phyloP scores from a whole-genome alignment of 2,888 invertebrate species.

The Agrotis clavis region DNA sequence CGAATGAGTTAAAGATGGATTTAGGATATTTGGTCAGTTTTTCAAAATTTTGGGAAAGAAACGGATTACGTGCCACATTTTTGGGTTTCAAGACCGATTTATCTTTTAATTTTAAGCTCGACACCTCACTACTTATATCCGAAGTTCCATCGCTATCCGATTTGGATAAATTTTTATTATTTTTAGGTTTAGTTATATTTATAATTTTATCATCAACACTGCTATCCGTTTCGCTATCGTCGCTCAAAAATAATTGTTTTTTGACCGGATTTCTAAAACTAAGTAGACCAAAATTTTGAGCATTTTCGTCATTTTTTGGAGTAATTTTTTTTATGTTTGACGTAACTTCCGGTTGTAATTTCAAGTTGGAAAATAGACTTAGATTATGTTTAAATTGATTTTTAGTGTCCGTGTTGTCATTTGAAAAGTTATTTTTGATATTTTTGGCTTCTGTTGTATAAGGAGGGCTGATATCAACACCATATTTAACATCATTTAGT shows the following conservation, averaged over 20 bases:
- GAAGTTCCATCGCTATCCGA: neutral
- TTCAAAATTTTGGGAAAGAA: neutral
- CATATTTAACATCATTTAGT: conserved; percentile 68
- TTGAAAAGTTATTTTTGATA: conserved; percentile 9
- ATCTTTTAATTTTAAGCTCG: conserved; percentile 12
- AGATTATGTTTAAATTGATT: conserved; percentile 2
- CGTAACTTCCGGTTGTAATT: conserved; percentile 33
- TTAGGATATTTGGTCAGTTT: conserved; percentile 9
- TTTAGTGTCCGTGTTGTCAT: neutral
- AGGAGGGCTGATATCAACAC: conserved; percentile 39
- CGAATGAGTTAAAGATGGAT: neutral
- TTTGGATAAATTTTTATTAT: neutral
- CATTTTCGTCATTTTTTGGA: neutral
- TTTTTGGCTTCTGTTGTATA: conserved; percentile 8
- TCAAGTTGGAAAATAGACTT: neutral
- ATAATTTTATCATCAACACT: conserved; percentile 28
- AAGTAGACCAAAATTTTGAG: neutral
- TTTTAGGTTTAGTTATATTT: conserved; percentile 36
- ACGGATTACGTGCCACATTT: conserved; percentile 5
- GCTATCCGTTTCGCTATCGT: neutral
- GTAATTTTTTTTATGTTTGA: conserved; percentile 17
- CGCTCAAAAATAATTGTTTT: conserved; percentile 24
- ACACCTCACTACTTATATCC: conserved; percentile 20
- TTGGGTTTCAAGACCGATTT: neutral
- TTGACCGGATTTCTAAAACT: neutral